Conservation (phyloP, 2,888 invertebrate genomes). For the Troglohyphantes excavatus region DNA sequence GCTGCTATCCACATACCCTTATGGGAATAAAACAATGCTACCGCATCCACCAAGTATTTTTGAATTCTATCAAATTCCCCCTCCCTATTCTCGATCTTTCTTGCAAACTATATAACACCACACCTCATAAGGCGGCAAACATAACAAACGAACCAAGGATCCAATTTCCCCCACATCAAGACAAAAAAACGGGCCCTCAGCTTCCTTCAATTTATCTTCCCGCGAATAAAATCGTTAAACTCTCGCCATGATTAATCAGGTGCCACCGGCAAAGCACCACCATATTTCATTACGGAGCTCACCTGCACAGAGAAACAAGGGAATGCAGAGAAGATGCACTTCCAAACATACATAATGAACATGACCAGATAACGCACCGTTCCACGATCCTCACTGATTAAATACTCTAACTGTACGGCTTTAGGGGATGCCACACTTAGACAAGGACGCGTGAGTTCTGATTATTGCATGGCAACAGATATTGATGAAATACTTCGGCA, state of each 20-base stretch:
- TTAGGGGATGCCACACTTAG: background rate
- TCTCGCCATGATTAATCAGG: slow-evolving; percentile 3
- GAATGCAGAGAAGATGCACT: background rate
- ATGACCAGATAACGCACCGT: background rate
- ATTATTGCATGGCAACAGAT: background rate
- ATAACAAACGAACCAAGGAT: background rate
- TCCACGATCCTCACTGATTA: slow-evolving; percentile 13
- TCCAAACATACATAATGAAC: slow-evolving; percentile 19
- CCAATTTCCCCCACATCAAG: background rate
- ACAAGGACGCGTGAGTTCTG: background rate
- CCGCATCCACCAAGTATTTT: background rate
- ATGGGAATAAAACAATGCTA: too few relatives aligned
- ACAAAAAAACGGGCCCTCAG: background rate
- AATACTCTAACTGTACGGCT: slow-evolving; percentile 25
- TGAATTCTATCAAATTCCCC: background rate
- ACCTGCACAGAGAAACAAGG: background rate
- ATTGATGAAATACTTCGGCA: slow-evolving; percentile 1
- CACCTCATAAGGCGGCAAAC: background rate
- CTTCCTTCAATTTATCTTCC: slow-evolving; percentile 8
- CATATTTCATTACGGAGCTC: slow-evolving; percentile 6
- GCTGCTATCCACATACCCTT: too few relatives aligned
- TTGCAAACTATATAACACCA: too few relatives aligned
- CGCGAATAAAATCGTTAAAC: slow-evolving; percentile 1
- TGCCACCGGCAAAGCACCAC: background rate
- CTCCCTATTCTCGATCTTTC: background rate